Percentiles rank a stretch among this genome's conserved stretches.
Evolutionary conservation across 2,888 invertebrate genomes (phyloP).

Genomic region (Serrognathus titanus): DNA sequence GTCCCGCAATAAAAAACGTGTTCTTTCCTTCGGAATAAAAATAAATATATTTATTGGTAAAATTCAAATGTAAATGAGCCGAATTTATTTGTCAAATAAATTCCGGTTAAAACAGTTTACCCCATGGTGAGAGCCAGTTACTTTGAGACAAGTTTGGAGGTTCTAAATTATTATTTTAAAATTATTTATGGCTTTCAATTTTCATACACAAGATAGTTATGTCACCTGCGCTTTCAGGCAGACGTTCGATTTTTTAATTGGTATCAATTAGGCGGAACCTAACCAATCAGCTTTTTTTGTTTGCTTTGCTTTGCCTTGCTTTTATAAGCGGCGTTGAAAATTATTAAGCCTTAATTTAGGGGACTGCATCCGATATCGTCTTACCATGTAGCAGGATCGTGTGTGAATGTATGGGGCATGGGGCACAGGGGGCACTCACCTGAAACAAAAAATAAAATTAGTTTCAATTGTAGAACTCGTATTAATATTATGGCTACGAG

Average conservation of each 20-base stretch:
- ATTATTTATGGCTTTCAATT: slow-evolving; percentile 3
- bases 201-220: background rate
- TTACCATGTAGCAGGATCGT: background rate
- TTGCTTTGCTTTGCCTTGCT: background rate
- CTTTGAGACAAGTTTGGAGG: slow-evolving; percentile 23
- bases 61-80: slow-evolving; percentile 21
- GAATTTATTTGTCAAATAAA: slow-evolving; percentile 31
- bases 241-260: too few relatives aligned
- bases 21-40: background rate
- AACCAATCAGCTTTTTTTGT: too few relatives aligned
- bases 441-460: slow-evolving; percentile 26
- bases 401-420: background rate
- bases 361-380: background rate
- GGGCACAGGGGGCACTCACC: slow-evolving; percentile 21
- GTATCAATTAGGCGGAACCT: background rate
- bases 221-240: background rate
- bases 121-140: slow-evolving; percentile 14
- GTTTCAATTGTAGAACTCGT: slow-evolving; percentile 17
- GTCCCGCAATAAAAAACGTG: background rate
- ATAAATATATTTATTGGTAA: slow-evolving; percentile 16
- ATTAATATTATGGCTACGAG: slow-evolving; percentile 23
- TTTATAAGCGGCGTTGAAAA: background rate
- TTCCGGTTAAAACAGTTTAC: slow-evolving; percentile 24
- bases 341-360: background rate
- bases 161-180: slow-evolving; percentile 25